phyloP scores from a whole-genome alignment of 2,797 vertebrate genomes.

The Gallinago solitaria region DNA sequence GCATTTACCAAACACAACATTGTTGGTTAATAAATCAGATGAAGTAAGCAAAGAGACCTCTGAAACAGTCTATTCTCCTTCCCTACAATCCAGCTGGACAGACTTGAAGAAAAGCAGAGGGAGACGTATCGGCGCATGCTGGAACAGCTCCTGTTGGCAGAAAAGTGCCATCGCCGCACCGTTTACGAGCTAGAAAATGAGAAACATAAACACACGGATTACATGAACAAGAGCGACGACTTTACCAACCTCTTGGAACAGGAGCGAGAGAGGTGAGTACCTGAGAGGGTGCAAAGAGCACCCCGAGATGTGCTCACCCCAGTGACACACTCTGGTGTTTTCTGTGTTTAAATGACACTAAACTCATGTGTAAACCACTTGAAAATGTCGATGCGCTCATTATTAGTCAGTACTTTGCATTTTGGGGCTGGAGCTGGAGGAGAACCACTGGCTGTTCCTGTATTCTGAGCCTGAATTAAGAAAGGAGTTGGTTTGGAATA shows the following conservation, averaged over 20 bases:
- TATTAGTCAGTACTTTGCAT: background rate
- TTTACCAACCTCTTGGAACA: conserved; percentile 97
- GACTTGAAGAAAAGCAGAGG: conserved; percentile 91
- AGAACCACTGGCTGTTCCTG: background rate
- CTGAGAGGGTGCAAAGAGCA: background rate
- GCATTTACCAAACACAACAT: background rate
- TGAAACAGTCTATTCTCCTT: conserved; percentile 33
- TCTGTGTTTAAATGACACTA: background rate
- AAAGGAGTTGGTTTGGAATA: background rate
- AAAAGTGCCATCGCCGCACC: conserved; percentile 93
- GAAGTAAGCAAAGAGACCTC: conserved; percentile 18
- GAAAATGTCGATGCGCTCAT: accelerated
- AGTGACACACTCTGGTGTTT: background rate
- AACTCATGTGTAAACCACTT: background rate
- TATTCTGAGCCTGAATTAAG: background rate
- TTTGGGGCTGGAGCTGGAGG: background rate
- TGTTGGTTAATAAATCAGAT: conserved; percentile 42
- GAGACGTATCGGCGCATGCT: conserved; percentile 97
- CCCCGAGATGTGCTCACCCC: too few relatives aligned
- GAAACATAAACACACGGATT: conserved; percentile 92
- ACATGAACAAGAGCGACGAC: conserved; percentile 97
- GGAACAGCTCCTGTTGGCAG: conserved; percentile 94
- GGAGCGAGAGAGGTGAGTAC: conserved; percentile 91
- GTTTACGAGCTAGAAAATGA: conserved; percentile 91
- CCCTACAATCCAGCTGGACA: conserved; percentile 85